These are phyloP conservation scores for Lagocephalus sceleratus DNA, from an alignment of 2,797 vertebrate species.

Conservation along the genomic window DNA sequence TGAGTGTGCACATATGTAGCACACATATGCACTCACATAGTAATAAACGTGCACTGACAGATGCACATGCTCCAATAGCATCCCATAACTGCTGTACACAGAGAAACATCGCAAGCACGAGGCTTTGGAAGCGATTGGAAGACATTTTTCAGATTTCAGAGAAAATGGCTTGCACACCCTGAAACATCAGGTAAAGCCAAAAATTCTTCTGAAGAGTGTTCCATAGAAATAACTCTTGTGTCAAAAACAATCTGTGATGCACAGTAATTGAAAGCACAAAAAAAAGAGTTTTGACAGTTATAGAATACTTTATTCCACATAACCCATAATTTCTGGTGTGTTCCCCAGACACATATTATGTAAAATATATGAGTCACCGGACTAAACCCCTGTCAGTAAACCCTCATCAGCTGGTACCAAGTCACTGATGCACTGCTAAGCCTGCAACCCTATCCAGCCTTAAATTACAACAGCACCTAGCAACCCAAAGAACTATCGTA, in stretches of 20 bases:
- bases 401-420: conserved; percentile 51
- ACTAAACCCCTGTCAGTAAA: conserved; percentile 27
- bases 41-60: conserved; percentile 23
- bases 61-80: conserved; percentile 18
- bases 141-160: conserved; percentile 14
- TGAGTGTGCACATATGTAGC: conserved; percentile 24
- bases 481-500: conserved; percentile 55
- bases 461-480: conserved; percentile 58
- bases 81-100: conserved; percentile 25
- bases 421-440: conserved; percentile 48
- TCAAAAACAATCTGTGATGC: conserved; percentile 2
- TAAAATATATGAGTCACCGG: conserved; percentile 5
- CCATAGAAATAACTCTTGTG: not conserved
- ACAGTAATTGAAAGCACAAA: conserved; percentile 4
- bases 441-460: conserved; percentile 57
- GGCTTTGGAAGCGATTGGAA: conserved; percentile 11
- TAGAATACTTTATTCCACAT: conserved; percentile 34
- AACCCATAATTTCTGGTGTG: conserved; percentile 23
- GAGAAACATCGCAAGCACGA: conserved; percentile 21
- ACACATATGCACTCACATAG: conserved; percentile 30
- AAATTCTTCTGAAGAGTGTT: conserved; percentile 3
- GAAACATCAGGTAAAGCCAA: conserved; percentile 15
- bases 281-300: conserved; percentile 28
- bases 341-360: conserved; percentile 24
- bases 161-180: conserved; percentile 10